Evolutionary conservation across 2,113 vertebrate species (phyloP).

Genomic region (Panthera tigris): DNA sequence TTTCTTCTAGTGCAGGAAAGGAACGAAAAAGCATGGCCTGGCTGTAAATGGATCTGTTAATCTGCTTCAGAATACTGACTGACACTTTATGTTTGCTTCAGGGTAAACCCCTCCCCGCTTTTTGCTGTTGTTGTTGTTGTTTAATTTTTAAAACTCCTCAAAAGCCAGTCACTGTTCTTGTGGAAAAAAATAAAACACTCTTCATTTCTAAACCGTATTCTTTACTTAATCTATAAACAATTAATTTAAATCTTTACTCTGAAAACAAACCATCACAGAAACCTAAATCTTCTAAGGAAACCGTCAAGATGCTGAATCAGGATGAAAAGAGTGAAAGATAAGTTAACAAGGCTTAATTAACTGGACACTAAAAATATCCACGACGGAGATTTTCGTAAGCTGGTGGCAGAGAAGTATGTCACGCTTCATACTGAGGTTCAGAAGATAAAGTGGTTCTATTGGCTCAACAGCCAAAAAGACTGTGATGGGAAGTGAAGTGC

Average conservation of each 20-base stretch:
- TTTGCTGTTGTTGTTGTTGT: not conserved
- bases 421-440: not conserved
- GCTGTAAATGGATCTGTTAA: not conserved
- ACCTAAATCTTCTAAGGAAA: not conserved
- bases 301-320: not conserved
- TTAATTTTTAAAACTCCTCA: slow-evolving; percentile 12
- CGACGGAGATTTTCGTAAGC: not conserved
- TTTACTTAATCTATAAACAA: not conserved
- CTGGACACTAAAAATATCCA: not conserved
- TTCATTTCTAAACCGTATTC: not conserved
- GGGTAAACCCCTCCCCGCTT: not conserved
- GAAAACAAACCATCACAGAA: not conserved
- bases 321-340: not conserved
- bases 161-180: slow-evolving; percentile 27
- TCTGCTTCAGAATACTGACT: not conserved
- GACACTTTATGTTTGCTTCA: not conserved
- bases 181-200: not conserved
- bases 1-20: slow-evolving; percentile 16
- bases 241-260: slow-evolving; percentile 27
- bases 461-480: not conserved
- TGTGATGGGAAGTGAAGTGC: not conserved
- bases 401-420: not conserved
- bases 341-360: slow-evolving; percentile 29
- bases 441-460: not conserved
- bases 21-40: not conserved